Evolutionary conservation across 2,888 invertebrate genomes (phyloP), one percentile per base, ranked within the genome.

Genomic region (Celastrina argiolus): DNA sequence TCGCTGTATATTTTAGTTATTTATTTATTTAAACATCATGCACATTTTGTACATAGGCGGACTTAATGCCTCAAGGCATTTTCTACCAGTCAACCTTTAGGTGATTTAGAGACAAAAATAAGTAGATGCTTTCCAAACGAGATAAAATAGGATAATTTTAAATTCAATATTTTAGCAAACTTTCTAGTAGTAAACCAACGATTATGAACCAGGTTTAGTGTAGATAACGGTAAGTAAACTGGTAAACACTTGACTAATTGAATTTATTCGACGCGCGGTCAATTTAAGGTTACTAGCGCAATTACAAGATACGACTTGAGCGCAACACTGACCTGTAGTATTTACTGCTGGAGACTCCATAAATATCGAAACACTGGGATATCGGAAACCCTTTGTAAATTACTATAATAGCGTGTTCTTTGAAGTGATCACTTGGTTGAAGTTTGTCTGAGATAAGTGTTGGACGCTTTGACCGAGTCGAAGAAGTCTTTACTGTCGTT

Each of bases 221-320:
- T 22, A 22, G 34, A 18, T 61, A 58, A 39, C 61, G 61, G 61
- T 36, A 22, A 36, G 12, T 61, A 39, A 18, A 22, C 61, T 39
- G 18, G 61, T 39, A 61, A 61, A 61, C 61, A 61, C 36, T 61
- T 59, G 36, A 61, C 61, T 22, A 61, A 61, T 61, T 36, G 61
- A 61, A 61, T 61, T 61, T 61, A 61, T 61, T 59, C 61, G 61
- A 61, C 61, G 36, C 8, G 39, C 61, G 61, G 61, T 61, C 61
- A 61, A 39, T 61, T 61, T 61, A 61, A 61, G 61, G 61, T 61
- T 61, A 61, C 36, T 22, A 39, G 61, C 61, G 61, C 61, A 61
- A 61, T 36, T 61, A 61, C 61, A 61, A 61, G 61, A 61, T 34
- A 61, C 34, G 61, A 22, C 34, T 61, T 22, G 61, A 39, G 36